Evolutionary conservation across 2,888 invertebrate genomes (phyloP).

Genomic region (Morpho deidamia): DNA sequence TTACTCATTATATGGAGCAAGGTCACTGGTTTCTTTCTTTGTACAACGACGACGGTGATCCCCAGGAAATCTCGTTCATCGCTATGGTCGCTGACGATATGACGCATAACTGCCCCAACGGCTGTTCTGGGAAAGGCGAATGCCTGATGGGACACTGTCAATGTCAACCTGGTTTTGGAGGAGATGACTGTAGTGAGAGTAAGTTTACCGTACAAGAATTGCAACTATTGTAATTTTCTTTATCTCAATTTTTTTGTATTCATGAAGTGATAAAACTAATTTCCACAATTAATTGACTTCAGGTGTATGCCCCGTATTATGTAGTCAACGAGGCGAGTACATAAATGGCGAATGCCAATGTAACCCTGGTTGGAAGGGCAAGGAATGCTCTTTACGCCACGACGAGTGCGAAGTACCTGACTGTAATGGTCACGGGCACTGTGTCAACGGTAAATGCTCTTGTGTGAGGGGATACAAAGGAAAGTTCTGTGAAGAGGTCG

Average conservation of each 20-base stretch:
- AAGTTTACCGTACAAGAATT: constrained; percentile 50
- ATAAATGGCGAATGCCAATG: constrained; percentile 98
- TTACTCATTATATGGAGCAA: constrained; percentile 96
- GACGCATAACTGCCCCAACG: constrained; percentile 97
- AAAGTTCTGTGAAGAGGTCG: constrained; percentile 94
- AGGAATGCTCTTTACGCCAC: constrained; percentile 95
- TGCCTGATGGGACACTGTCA: constrained; percentile 97
- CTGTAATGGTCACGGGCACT: constrained; percentile 97
- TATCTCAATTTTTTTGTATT: too few species aligned
- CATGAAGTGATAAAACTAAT: too few species aligned
- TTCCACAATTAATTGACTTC: constrained; percentile 26
- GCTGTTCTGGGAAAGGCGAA: constrained; percentile 97
- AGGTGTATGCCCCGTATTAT: constrained; percentile 97
- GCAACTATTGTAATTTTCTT: too few species aligned
- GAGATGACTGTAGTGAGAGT: constrained; percentile 98
- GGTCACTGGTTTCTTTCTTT: constrained; percentile 98
- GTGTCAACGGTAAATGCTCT: constrained; percentile 95
- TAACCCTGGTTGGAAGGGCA: constrained; percentile 98
- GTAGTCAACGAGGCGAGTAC: constrained; percentile 97
- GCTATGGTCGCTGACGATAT: constrained; percentile 93
- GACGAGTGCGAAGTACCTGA: constrained; percentile 98
- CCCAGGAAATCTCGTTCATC: constrained; percentile 91
- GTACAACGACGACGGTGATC: constrained; percentile 96
- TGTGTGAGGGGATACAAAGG: constrained; percentile 97
- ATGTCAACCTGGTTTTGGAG: constrained; percentile 97